Base-by-base conservation (phyloP, 2,888 invertebrate genomes). In the Zonitis immaculata region DNA sequence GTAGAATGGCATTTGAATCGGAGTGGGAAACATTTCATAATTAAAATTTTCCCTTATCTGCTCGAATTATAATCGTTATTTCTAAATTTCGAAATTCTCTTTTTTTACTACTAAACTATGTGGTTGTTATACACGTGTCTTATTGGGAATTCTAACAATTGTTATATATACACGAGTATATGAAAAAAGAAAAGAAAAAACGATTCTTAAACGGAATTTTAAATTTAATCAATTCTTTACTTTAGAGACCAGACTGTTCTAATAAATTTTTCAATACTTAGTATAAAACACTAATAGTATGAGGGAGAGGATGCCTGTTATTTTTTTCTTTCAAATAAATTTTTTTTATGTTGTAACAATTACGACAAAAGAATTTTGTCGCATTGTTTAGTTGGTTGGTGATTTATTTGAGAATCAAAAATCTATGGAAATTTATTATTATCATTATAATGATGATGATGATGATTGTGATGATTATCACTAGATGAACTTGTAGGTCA, bases 401-500 rank as follows among this genome's bases (percentile, higher is more conserved):
- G 5, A 5, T 22, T 22, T 22, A 5, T 4, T 22, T 22, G 22
- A 22, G 3, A 22, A 5, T 4, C 22, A 4, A 5, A 4, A 22
- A 3, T 22, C 5, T 22, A 22, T 22, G 3, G 9, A 8, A 7
- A 8, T 25, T 25, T 6, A 28, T 28, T n/a, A 28, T 28, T 6
- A 30, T 30, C 12, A 30, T n/a, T 6, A 30, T 30, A 5, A n/a
- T 30, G 12, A 12, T 27, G 11, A 30, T 35, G 35, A 35, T 35
- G 35, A 18, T 32, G 32, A 12, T 32, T 7, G 32, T 25, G 25
- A n/a, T n/a, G n/a, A n/a, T n/a, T n/a, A n/a, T n/a, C n/a, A n/a
- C 14, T 14, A 14, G 32, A 32, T 35, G 35, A 35, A 35, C 16
- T 35, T 35, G 16, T 3, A 35, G 50, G 50, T 53, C 49, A 53